These are phyloP conservation scores for Molossus molossus DNA, from an alignment of 2,797 vertebrate species.

Conservation along the genomic window DNA sequence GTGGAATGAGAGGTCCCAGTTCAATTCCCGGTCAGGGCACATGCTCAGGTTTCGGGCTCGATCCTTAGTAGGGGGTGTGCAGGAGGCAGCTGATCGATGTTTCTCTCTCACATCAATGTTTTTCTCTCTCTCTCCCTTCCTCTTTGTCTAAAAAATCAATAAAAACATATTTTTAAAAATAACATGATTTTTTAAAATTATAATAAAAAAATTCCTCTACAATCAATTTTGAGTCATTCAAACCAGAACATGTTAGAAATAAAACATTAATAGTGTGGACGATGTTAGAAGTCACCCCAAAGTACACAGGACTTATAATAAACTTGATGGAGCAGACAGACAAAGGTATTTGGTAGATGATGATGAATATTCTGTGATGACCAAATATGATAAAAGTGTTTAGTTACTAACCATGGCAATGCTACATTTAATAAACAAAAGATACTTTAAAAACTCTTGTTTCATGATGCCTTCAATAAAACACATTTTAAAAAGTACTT, in stretches of 20 bases:
- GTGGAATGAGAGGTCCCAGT: no score
- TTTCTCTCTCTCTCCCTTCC: no score
- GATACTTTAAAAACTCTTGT: not conserved
- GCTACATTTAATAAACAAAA: not conserved
- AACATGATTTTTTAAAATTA: no score
- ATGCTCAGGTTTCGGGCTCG: no score
- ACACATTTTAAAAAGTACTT: not conserved
- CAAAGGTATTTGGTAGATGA: not conserved
- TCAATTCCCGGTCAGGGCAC: no score
- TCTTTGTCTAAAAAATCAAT: no score
- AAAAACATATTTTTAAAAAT: no score
- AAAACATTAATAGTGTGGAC: not conserved
- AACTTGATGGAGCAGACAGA: conserved; percentile 2
- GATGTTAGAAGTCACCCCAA: not conserved
- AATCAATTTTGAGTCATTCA: not conserved
- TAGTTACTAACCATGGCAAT: conserved; percentile 31
- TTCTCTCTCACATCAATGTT: no score
- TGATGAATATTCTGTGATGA: not conserved
- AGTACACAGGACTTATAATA: not conserved
- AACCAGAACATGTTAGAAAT: not conserved
- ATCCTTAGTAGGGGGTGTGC: no score
- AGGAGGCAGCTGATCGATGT: no score
- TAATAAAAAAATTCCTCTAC: not conserved
- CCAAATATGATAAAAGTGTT: conserved; percentile 44
- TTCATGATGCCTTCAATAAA: conserved; percentile 42